Percentiles rank a stretch among this genome's conserved stretches.
These are phyloP conservation scores for Jaculus jaculus DNA, from an alignment of 2,113 vertebrate species.

Conservation along the genomic window DNA sequence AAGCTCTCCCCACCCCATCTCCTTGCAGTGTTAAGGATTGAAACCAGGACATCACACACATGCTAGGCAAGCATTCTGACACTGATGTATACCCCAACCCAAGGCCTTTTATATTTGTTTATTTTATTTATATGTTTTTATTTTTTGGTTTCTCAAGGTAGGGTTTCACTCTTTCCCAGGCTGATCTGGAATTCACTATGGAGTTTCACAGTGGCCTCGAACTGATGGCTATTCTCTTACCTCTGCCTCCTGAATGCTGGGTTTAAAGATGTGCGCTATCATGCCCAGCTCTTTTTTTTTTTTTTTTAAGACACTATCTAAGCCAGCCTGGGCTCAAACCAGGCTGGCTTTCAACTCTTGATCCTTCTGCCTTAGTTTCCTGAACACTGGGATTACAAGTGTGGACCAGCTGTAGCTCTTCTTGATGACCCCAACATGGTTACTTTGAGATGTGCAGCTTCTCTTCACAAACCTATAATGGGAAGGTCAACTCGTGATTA, in stretches of 20 bases:
- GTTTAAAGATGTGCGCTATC: no score
- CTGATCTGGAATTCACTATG: no score
- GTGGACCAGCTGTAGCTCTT: neutral
- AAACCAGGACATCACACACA: neutral
- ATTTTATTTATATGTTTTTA: neutral
- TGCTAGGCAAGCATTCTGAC: neutral
- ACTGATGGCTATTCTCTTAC: no score
- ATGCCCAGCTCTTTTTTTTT: no score
- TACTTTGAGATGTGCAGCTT: neutral
- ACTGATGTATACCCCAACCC: neutral
- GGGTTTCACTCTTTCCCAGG: no score
- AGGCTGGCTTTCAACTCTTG: neutral
- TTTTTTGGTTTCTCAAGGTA: no score
- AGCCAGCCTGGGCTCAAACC: neutral
- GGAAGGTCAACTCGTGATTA: neutral
- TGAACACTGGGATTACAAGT: neutral
- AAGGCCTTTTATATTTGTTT: neutral
- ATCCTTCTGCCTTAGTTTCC: neutral
- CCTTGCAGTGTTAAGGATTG: neutral
- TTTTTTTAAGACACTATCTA: neutral
- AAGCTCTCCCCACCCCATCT: neutral
- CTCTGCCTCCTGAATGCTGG: no score
- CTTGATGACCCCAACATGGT: neutral
- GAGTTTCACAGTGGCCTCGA: no score
- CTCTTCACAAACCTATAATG: neutral